Evolutionary conservation across 2,797 vertebrate species (phyloP), one percentile per base, ranked within the genome.

Genomic region (Crenuchus spilurus): DNA sequence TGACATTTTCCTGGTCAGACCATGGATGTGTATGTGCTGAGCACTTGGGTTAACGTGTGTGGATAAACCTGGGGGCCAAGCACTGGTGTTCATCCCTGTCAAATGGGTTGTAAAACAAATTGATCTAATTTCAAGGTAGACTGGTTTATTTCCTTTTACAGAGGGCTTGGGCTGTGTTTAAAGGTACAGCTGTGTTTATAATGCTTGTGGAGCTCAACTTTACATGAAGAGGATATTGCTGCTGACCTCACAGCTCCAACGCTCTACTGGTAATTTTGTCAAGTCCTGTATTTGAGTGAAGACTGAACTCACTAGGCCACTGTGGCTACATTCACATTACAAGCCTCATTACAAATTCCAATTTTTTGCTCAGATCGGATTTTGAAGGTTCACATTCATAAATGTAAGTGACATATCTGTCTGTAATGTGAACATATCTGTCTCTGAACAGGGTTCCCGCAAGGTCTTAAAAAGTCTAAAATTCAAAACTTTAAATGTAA

Each of bases 111-210:
- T 80, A 69, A 78, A 80, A 52, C 16, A 42, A 31, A 70, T 66
- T 51, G 68, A 46, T 75, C 52, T 74, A 52, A 74, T 84, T 84
- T 81, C 71, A 78, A 64, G 66, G 64, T 74, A 55, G 55, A 58
- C 46, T 41, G 60, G 41, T 74, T 83, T 72, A 64, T 70, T 57
- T 61, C 20, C n/a, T 41, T 65, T 44, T 60, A 37, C n/a, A 4
- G 28, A 48, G 8, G 48, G 20, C 71, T 13, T 44, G 10, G 44
- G 42, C 60, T 42, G 48, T 64, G 64, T 49, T 35, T 22, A 48
- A 49, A 16, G 20, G 37, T 7, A 18, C 16, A 26, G 20, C 24
- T 63, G 57, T 55, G 68, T 60, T 72, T 72, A 69, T 64, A 68
- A 58, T 48, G 42, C 48, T 70, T 6, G 2, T 52, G 49, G 20